Conservation (phyloP, 2,797 vertebrate genomes). For the Lacerta viridis region DNA sequence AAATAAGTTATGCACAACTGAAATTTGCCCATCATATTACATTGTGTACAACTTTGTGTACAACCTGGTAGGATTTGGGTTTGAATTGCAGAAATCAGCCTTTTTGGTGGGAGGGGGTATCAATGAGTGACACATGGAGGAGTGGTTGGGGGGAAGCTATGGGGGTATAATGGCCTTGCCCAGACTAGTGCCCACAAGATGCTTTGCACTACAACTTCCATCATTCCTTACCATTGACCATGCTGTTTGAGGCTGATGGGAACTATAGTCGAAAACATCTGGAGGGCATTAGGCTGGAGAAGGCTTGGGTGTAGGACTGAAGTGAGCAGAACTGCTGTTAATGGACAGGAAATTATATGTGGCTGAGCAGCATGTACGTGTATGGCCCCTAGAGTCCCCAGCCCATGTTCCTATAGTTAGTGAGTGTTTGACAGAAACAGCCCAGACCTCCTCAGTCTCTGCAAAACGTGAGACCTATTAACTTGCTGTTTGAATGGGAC, state of each 20-base stretch:
- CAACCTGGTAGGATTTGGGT: neutral
- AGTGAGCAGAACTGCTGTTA: neutral
- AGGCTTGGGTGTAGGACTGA: neutral
- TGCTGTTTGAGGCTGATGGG: no score
- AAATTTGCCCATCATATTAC: neutral
- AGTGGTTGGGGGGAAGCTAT: neutral
- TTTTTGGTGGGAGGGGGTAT: neutral
- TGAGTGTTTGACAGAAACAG: neutral
- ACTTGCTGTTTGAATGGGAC: no score
- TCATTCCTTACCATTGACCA: neutral
- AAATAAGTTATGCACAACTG: neutral
- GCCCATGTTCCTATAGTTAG: neutral
- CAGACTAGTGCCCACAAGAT: no score
- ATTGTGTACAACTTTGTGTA: neutral
- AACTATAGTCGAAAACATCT: no score
- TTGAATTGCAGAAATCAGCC: neutral
- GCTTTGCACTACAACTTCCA: neutral
- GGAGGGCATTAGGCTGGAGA: no score
- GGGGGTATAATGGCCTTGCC: no score
- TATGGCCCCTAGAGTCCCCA: neutral
- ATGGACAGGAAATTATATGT: neutral
- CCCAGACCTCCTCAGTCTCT: neutral
- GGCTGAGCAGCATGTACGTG: no score
- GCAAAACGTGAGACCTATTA: neutral
- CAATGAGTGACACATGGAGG: no score